These are phyloP conservation scores for Archips xylosteana DNA, from an alignment of 2,888 invertebrate genomes.

Conservation along the genomic window DNA sequence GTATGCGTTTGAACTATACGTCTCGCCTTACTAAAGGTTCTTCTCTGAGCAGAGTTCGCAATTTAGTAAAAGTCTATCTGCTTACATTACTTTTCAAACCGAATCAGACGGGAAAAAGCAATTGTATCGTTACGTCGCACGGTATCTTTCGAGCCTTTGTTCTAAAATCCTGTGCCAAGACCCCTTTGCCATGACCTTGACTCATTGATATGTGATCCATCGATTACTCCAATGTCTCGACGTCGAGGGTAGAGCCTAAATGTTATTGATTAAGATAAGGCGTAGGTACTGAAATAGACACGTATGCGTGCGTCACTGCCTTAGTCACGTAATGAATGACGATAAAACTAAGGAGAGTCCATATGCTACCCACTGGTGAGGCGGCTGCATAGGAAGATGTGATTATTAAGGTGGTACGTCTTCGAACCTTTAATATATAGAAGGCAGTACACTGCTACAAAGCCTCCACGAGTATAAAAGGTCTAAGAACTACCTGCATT, in stretches of 20 bases:
- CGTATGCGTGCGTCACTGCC: conserved; percentile 28
- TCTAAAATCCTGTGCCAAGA: not conserved
- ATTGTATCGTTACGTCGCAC: too few relatives aligned
- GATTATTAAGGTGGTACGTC: too few relatives aligned
- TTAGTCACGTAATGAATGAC: conserved; percentile 14
- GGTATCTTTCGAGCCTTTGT: not conserved
- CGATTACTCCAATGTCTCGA: conserved; percentile 16
- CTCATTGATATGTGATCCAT: not conserved
- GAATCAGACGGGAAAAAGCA: too few relatives aligned
- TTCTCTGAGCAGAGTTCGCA: too few relatives aligned
- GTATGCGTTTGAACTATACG: not conserved
- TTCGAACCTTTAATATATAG: not conserved
- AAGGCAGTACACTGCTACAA: not conserved
- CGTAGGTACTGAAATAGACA: conserved; percentile 19
- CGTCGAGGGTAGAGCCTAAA: conserved; percentile 23
- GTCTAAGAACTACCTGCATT: not conserved
- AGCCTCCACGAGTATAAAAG: not conserved
- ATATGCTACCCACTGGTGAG: not conserved
- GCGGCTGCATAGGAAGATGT: not conserved
- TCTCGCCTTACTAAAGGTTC: too few relatives aligned
- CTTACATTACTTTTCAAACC: not conserved
- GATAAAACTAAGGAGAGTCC: not conserved
- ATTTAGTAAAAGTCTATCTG: not conserved
- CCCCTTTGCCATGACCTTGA: not conserved
- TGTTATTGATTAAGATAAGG: conserved; percentile 23